Conservation (phyloP, 2,113 vertebrate genomes). For the Centropus unirufus region DNA sequence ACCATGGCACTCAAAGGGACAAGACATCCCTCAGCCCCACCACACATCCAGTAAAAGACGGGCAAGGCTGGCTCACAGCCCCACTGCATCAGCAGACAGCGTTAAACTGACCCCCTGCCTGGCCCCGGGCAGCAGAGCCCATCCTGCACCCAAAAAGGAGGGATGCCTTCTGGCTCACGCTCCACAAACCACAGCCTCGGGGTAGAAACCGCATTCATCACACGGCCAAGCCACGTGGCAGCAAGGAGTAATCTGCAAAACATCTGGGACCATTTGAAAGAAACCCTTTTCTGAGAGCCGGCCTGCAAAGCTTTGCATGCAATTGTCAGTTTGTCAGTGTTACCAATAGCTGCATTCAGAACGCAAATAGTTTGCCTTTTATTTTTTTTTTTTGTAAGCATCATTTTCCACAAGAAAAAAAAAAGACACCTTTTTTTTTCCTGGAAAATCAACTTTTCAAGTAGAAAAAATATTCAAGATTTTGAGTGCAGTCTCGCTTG, state of each 20-base stretch:
- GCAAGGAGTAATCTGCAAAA: not conserved
- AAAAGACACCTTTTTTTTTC: too few relatives aligned
- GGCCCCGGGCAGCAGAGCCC: not conserved
- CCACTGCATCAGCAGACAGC: rapidly evolving
- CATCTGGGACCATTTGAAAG: not conserved
- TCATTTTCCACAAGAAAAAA: not conserved
- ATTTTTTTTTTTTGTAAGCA: not conserved
- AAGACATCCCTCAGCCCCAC: not conserved
- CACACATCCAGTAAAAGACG: not conserved
- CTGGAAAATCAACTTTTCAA: not conserved
- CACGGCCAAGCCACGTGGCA: rapidly evolving
- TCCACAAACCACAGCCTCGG: not conserved
- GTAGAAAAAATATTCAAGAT: not conserved
- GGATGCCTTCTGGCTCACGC: not conserved
- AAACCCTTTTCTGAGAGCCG: rapidly evolving
- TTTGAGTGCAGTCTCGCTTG: not conserved
- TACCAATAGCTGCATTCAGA: not conserved
- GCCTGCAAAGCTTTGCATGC: not conserved
- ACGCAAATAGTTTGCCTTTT: not conserved
- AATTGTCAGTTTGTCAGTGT: not conserved
- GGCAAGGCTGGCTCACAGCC: not conserved
- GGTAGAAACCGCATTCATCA: not conserved
- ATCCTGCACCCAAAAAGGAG: not conserved
- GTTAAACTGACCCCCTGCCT: not conserved
- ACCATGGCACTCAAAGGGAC: rapidly evolving